Conservation (phyloP, 2,888 invertebrate genomes). For the Pycnomerus fuliginosus region DNA sequence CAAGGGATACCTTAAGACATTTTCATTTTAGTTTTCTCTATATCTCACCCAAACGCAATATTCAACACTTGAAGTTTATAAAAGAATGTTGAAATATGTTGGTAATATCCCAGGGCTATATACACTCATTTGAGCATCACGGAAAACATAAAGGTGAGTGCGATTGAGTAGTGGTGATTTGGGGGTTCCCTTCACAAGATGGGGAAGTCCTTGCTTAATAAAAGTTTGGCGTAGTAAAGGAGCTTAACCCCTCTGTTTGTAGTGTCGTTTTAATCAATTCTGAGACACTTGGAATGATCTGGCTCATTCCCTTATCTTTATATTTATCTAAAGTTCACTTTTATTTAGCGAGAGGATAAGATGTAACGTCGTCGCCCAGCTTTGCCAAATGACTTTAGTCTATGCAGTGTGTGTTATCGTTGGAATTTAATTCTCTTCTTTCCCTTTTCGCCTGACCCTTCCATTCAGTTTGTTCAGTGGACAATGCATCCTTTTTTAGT, state of each 20-base stretch:
- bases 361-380: constrained; percentile 40
- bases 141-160: too few species aligned
- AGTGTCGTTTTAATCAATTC: constrained; percentile 53
- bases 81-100: constrained; percentile 19
- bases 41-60: constrained; percentile 39
- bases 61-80: constrained; percentile 34
- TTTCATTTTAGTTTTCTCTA: constrained; percentile 52
- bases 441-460: constrained; percentile 29
- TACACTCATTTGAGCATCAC: too few species aligned
- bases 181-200: too few species aligned
- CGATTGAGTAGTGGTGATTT: too few species aligned
- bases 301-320: constrained; percentile 47
- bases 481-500: constrained; percentile 44
- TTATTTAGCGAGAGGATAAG: constrained; percentile 50
- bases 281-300: constrained; percentile 50
- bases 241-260: constrained; percentile 48
- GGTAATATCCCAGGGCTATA: too few species aligned
- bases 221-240: constrained; percentile 39
- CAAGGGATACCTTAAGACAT: constrained; percentile 50
- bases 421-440: constrained; percentile 39
- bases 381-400: constrained; percentile 45
- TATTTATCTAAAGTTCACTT: constrained; percentile 52
- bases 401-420: constrained; percentile 41
- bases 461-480: constrained; percentile 38
- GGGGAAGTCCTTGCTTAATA: too few species aligned